Evolutionary conservation across 2,888 invertebrate species (phyloP), one percentile per base, ranked within the genome.

Genomic region (Machimus rusticus): DNA sequence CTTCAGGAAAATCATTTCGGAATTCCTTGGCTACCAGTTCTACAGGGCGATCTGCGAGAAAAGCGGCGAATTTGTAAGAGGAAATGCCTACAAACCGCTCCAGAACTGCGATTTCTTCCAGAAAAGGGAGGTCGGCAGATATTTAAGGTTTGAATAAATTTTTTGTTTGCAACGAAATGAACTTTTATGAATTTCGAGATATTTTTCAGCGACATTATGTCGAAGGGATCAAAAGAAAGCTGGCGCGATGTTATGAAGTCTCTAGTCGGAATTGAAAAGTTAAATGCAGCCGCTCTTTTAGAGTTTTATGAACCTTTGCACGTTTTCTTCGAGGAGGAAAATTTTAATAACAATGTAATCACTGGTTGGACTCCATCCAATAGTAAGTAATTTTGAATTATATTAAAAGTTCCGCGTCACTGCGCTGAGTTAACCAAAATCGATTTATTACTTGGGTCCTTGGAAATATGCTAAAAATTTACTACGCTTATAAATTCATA

Each of bases 51-150:
- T 96, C n/a, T 96, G 96, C 90, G 94, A 94, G 89, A 94, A 95
- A 89, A 96, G 97, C 5, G 95, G 95, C 0, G 95, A 97, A 91
- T 96, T 96, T 89, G 95, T 95, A 82, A 95, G 95, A 0, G 94
- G 94, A 5, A 94, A 95, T 87, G 78, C 94, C 12, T 90, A 90
- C 0, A 95, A 95, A 92, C 95, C 95, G 8, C 94, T 98, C 8
- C 96, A 97, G 87, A 95, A 96, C 90, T 98, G 98, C 91, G 97
- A 98, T 90, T 97, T 98, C 90, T 97, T 96, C 92, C 94, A 95
- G 90, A 97, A 95, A 90, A 94, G 94, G 2, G 94, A 94, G 74
- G 97, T 97, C 78, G 98, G 98, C 87, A 95, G 95, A 89, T 94
- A 94, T 12, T 91, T 96, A 0, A 93, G 94, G 94, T 94, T 90